Base-by-base conservation (phyloP, 1,140 invertebrate species). In the Acromyrmex charruanus region DNA sequence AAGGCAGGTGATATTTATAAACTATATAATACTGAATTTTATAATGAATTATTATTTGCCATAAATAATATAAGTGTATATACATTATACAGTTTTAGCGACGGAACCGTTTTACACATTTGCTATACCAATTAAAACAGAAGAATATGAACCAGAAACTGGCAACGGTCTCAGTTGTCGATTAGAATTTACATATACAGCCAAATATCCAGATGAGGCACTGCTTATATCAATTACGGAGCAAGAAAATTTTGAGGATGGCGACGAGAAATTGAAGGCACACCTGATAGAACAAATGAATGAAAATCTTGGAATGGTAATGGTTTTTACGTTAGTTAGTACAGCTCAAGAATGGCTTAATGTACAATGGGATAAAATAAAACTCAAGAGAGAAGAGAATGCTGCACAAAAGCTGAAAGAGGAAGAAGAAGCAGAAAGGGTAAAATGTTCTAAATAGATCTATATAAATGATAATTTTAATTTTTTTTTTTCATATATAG, bases 281-380 rank as follows among this genome's bases (percentile, higher is more conserved):
- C 96, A 97, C 94, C 95, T 98, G 87, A 92, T 95, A 10, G 95
- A 97, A 92, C 96, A 97, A 94, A 98, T 98, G 95, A 95, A 97
- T 87, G 98, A 99, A 93, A 99, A 99, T 96, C 92, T 99, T 85
- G 99, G 99, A 3, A 99, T 99, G 97, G 99, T 98, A 16, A 99
- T 99, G 98, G 97, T 99, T 39, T 99, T 99, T 94, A 99, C 98
- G 35, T 95, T 99, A 91, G 98, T 99, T 3, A 99, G 98, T 65
- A 97, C 97, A 72, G 97, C 98, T 7, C 98, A 99, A 95, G 99
- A 99, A 95, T 99, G 98, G 98, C 95, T 99, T 0, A 98, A 98
- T 95, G 96, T 96, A 31, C 97, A 97, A 89, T 98, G 97, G 96
- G 98, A 99, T 94, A 96, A 96, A 66, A 96, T 97, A 59, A 97